Conservation (phyloP, 2,888 invertebrate genomes). For the Galerucella nymphaeae region DNA sequence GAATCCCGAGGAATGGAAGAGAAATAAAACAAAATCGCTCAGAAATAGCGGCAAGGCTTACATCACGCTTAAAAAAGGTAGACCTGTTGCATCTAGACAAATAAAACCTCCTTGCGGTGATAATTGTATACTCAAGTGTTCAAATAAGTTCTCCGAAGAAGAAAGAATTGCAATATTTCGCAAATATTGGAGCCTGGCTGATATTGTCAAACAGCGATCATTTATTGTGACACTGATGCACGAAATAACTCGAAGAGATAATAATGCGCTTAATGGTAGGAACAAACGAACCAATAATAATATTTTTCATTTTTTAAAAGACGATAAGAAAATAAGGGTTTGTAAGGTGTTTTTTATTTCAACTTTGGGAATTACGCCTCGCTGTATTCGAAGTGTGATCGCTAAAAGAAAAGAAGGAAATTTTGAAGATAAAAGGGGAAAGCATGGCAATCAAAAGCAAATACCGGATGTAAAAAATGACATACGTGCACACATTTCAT, state of each 20-base stretch:
- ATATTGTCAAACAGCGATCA: constrained; percentile 17
- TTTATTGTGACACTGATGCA: constrained; percentile 19
- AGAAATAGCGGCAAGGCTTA: constrained; percentile 22
- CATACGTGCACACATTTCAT: no score
- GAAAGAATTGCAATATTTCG: no score
- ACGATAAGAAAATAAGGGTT: constrained; percentile 13
- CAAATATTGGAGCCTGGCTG: constrained; percentile 12
- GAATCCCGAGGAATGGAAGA: constrained; percentile 11
- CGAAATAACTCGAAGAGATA: constrained; percentile 8
- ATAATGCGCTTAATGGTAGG: background rate
- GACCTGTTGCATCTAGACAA: constrained; percentile 6
- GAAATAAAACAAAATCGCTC: constrained; percentile 20
- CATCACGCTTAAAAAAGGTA: constrained; percentile 4
- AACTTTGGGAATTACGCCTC: no score
- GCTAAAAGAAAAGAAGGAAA: no score
- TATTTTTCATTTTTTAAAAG: constrained; percentile 17
- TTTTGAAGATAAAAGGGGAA: no score
- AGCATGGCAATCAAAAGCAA: no score
- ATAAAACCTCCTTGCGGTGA: constrained; percentile 12
- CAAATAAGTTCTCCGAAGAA: no score
- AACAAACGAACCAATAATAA: constrained; percentile 7
- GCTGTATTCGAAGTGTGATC: no score
- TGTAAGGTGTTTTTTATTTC: no score
- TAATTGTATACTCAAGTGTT: constrained; percentile 17
- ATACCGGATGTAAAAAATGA: no score